Conservation (phyloP, 2,888 invertebrate species). For the Sympetrum striolatum region DNA sequence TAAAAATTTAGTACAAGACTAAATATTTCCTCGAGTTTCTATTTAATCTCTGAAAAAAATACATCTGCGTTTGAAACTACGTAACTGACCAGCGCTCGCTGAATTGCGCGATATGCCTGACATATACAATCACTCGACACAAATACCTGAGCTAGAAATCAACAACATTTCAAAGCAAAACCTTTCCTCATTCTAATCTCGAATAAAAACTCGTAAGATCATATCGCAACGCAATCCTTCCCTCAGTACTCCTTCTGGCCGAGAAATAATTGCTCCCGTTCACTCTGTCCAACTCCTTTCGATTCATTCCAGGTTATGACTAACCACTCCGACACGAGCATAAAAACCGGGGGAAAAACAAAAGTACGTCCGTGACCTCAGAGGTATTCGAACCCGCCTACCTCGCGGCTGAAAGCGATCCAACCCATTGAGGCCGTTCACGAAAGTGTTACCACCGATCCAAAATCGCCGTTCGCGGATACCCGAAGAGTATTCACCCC, state of each 20-base stretch:
- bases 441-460: not conserved
- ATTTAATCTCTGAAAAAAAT: too few relatives aligned
- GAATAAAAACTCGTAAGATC: not conserved
- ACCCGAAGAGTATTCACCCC: not conserved
- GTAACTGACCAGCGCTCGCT: too few relatives aligned
- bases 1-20: too few relatives aligned
- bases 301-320: not conserved
- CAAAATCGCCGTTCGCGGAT: not conserved
- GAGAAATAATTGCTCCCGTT: not conserved
- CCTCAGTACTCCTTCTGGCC: not conserved
- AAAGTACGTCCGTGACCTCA: not conserved
- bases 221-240: not conserved
- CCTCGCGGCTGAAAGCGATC: not conserved
- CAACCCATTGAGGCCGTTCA: not conserved
- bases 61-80: too few relatives aligned
- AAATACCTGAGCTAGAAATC: too few relatives aligned
- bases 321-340: not conserved
- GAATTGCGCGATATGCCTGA: too few relatives aligned
- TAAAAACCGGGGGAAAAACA: not conserved
- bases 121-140: too few relatives aligned
- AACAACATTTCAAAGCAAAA: too few relatives aligned
- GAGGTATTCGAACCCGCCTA: not conserved
- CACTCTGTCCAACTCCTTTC: not conserved
- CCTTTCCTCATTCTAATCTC: too few relatives aligned
- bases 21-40: too few relatives aligned